Evolutionary conservation across 2,113 vertebrate genomes (phyloP).

Genomic region (Pangasianodon gigas): DNA sequence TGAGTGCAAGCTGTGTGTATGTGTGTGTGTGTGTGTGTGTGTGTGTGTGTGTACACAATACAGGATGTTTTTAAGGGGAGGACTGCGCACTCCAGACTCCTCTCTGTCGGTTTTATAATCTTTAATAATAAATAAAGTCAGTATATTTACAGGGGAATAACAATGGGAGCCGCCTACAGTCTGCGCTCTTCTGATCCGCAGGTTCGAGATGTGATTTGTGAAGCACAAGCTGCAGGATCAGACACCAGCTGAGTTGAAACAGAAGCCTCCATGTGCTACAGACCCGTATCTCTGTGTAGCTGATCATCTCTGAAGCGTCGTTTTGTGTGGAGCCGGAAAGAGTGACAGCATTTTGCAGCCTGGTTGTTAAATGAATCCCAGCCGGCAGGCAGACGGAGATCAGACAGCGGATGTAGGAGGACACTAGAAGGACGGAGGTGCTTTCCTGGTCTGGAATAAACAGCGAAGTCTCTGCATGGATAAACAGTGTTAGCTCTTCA

Average conservation of each 20-base stretch:
- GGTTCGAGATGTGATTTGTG: neutral
- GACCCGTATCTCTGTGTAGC: neutral
- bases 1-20: neutral
- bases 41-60: neutral
- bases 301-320: neutral
- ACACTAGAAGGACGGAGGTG: conserved; percentile 20
- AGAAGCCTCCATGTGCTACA: neutral
- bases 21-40: neutral
- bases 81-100: neutral
- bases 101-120: neutral
- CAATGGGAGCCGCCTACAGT: neutral
- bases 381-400: neutral
- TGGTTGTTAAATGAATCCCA: neutral
- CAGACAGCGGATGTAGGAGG: conserved; percentile 10
- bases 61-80: neutral
- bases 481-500: neutral
- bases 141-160: neutral
- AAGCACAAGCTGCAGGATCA: neutral
- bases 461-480: neutral
- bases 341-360: neutral
- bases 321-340: neutral
- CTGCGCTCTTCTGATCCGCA: neutral
- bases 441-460: conserved; percentile 14
- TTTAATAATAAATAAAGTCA: neutral
- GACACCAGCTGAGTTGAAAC: neutral